Evolutionary conservation across 2,888 invertebrate genomes (phyloP).

Genomic region (Oxycera nigricornis): DNA sequence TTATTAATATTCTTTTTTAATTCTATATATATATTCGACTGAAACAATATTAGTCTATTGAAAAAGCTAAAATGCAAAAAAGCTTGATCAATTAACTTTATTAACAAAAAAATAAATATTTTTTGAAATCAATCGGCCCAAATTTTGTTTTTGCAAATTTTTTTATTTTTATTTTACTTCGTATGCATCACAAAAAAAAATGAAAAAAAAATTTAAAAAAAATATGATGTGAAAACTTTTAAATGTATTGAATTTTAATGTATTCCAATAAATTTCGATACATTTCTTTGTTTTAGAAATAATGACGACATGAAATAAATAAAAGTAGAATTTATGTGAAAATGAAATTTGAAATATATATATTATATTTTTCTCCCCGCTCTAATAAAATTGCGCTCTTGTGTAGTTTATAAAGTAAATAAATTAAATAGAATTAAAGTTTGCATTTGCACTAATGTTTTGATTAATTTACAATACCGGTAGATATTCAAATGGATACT

Average conservation of each 20-base stretch:
- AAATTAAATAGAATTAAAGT: neutral
- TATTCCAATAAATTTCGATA: too few relatives aligned
- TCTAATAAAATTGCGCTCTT: neutral
- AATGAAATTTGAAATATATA: neutral
- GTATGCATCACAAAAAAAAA: neutral
- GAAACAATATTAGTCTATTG: too few relatives aligned
- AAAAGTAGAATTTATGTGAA: neutral
- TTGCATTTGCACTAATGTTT: neutral
- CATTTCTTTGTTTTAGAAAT: neutral
- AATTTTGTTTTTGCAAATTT: constrained; percentile 43
- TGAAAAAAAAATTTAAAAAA: neutral
- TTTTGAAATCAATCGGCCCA: constrained; percentile 46
- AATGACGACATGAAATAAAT: neutral
- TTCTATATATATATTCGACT: too few relatives aligned
- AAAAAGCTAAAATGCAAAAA: too few relatives aligned
- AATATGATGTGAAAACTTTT: neutral
- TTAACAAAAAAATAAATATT: too few relatives aligned
- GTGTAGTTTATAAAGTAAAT: neutral
- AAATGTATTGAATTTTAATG: too few relatives aligned
- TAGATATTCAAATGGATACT: too few relatives aligned
- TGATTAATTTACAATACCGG: too few relatives aligned
- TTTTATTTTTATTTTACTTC: constrained; percentile 23
- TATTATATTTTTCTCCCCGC: neutral
- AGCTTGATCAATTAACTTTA: too few relatives aligned
- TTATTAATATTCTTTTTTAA: too few relatives aligned